A percentile compares a stretch with the other conserved stretches of the same genome.
Evolutionary conservation across 2,888 invertebrate species (phyloP).

Genomic region (Glaucopsyche alexis): DNA sequence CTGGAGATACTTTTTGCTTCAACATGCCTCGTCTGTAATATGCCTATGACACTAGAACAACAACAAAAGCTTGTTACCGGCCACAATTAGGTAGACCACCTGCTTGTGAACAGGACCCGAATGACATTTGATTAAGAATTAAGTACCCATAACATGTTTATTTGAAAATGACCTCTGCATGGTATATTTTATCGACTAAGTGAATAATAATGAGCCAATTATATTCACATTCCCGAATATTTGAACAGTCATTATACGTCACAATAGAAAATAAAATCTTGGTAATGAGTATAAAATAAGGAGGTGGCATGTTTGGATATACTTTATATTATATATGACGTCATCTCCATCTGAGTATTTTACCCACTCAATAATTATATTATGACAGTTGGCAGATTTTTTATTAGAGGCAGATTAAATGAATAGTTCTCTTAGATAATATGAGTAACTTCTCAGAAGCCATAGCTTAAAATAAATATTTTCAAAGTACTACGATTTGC

Average conservation of each 20-base stretch:
- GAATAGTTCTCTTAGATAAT: too few species aligned
- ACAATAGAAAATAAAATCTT: slow-evolving; percentile 50
- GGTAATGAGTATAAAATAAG: not conserved
- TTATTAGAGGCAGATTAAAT: too few species aligned
- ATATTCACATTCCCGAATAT: slow-evolving; percentile 69
- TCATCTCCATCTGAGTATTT: too few species aligned
- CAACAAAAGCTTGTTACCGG: slow-evolving; percentile 4
- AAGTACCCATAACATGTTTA: slow-evolving; percentile 34
- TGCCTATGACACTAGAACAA: too few species aligned
- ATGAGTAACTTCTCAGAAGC: too few species aligned
- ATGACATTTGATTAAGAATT: slow-evolving; percentile 28
- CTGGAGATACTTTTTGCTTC: too few species aligned
- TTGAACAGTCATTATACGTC: slow-evolving; percentile 57
- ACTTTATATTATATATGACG: too few species aligned
- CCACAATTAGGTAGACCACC: slow-evolving; percentile 1
- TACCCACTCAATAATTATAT: too few species aligned
- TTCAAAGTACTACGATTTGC: too few species aligned
- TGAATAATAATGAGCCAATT: slow-evolving; percentile 58
- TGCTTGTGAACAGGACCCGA: not conserved
- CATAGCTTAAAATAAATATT: too few species aligned
- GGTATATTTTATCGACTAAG: slow-evolving; percentile 40
- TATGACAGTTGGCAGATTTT: too few species aligned
- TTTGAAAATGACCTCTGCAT: slow-evolving; percentile 36
- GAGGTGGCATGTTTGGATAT: not conserved
- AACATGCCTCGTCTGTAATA: too few species aligned